Evolutionary conservation across 2,797 vertebrate genomes (phyloP), one percentile per base, ranked within the genome.

Genomic region (Xiphophorus birchmanni): DNA sequence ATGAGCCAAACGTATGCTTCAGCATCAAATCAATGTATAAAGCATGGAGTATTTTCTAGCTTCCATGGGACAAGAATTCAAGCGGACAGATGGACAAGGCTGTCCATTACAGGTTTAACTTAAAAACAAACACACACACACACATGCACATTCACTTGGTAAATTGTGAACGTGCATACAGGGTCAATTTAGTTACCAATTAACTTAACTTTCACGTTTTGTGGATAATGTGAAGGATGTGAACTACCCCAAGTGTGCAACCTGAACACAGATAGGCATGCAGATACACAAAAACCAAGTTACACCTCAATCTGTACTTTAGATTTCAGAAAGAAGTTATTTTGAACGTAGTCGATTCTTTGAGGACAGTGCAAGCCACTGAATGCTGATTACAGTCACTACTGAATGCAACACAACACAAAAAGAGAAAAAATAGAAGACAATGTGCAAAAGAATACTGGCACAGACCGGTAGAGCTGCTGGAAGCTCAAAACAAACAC

Each of bases 1-100:
- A 37, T 58, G 35, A 74, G 54, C 29, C 78, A 48, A 73, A 74
- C 23, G 15, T 52, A 29, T 81, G 45, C 80, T 44, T 74, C 37
- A 52, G 48, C 37, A 29, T 17, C 75, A 73, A 42, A 75, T 17
- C 7, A 26, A 45, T 54, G 13, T n/a, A 44, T 72, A 72, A 45
- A 47, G 42, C 26, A 35, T 40, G 35, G 47, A 69, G 26, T 8
- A 17, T 23, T 35, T 76, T 13, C 23, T 44, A 71, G 40, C 23
- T 8, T 45, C n/a, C 40, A 44, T 12, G 11, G 40, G 67, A 44
- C 11, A 72, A n/a, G 67, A 44, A 45, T 17, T 45, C 26, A 45
- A 45, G 23, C 1, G 1, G 42, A 44, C 23, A 71, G 21, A 71
- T 44, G 40, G 40, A 29, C 12, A 72, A 47, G 44, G 13, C 12